A percentile compares a stretch with the other conserved stretches of the same genome.
Evolutionary conservation across 2,113 vertebrate species (phyloP).

Genomic region (Erythrocercus mccallii): DNA sequence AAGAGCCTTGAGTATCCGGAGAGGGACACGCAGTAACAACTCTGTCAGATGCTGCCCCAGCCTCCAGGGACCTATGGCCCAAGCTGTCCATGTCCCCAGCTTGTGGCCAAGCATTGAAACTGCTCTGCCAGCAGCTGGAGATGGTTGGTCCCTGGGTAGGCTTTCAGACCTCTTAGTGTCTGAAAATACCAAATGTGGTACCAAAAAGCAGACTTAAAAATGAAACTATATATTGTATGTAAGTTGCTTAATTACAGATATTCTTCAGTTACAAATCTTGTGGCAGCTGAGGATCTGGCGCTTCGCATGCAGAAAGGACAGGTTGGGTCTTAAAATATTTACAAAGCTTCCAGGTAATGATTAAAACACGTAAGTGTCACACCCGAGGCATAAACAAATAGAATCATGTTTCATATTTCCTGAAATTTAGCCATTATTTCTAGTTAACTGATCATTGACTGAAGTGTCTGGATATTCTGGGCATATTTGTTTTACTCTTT

Average conservation of each 20-base stretch:
- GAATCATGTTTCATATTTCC: neutral
- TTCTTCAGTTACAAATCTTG: neutral
- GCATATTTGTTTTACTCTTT: neutral
- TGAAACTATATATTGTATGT: neutral
- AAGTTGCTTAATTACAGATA: neutral
- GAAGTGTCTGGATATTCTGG: neutral
- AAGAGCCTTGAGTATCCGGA: rapidly evolving
- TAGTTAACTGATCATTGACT: neutral
- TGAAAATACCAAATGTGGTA: neutral
- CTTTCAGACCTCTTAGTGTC: neutral
- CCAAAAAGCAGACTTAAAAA: neutral
- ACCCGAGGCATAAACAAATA: neutral
- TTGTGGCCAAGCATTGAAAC: neutral
- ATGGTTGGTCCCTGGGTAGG: neutral
- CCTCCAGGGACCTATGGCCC: neutral
- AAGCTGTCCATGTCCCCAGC: neutral
- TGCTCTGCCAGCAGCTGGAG: neutral
- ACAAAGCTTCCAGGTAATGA: neutral
- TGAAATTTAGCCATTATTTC: neutral
- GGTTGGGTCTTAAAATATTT: neutral
- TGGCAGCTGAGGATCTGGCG: neutral
- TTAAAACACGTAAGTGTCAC: neutral
- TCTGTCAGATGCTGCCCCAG: neutral
- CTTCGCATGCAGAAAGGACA: neutral
- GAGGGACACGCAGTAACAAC: rapidly evolving